A percentile compares a stretch with the other conserved stretches of the same genome.
phyloP scores from a whole-genome alignment of 1,140 invertebrate genomes.

The Drosophila sturtevanti region DNA sequence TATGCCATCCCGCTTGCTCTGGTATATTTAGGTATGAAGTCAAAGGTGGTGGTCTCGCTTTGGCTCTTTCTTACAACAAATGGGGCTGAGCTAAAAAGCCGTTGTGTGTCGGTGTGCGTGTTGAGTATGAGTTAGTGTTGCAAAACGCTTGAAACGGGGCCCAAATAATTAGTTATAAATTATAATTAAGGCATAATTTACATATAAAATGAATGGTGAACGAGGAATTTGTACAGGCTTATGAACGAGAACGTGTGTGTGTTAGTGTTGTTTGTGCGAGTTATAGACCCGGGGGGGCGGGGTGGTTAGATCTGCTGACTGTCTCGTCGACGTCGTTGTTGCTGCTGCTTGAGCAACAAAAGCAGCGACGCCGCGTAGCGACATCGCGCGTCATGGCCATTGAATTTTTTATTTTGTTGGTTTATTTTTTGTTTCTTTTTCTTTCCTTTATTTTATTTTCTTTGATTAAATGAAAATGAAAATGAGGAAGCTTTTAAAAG shows the following conservation, averaged over 20 bases:
- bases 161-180: constrained; percentile 73
- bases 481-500: constrained; percentile 48
- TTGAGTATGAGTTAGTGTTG: constrained; percentile 57
- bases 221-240: constrained; percentile 47
- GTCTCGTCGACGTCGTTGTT: constrained; percentile 37
- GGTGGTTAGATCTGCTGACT: constrained; percentile 56
- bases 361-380: constrained; percentile 45
- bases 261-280: constrained; percentile 21
- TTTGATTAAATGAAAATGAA: constrained; percentile 56
- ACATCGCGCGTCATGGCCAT: constrained; percentile 83
- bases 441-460: constrained; percentile 50
- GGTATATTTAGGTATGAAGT: constrained; percentile 19
- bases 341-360: constrained; percentile 45
- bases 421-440: constrained; percentile 28
- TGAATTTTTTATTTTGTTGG: constrained; percentile 57
- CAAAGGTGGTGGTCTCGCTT: constrained; percentile 58
- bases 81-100: constrained; percentile 69
- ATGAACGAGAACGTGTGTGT: constrained; percentile 25
- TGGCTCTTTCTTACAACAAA: constrained; percentile 64
- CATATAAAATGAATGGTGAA: constrained; percentile 43
- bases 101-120: constrained; percentile 46
- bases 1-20: constrained; percentile 45
- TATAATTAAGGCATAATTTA: constrained; percentile 71
- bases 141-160: constrained; percentile 43
- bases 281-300: neutral